Base-by-base conservation (phyloP, 2,888 invertebrate genomes). In the Trypoxylon attenuatum region DNA sequence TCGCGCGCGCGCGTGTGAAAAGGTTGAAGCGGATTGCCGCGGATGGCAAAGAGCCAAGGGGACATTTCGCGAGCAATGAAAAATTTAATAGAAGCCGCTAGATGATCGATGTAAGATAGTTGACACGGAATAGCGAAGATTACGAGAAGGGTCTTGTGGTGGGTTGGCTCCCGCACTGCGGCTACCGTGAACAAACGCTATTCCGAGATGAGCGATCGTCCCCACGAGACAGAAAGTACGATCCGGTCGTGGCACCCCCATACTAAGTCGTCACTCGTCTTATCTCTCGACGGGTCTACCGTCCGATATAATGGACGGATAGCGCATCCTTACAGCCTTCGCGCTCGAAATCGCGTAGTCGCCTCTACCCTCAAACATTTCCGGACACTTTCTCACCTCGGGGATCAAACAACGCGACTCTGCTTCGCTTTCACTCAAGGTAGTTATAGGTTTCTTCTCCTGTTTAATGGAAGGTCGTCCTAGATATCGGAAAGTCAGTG, bases 81-180 rank as follows among this genome's bases (percentile, higher is more conserved):
- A 78, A 79, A 79, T 82, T 81, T 80, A 82, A 81, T 83, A 80
- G 76, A 79, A 77, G 67, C 73, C 69, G 58, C 55, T 58, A 78
- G 73, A 84, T 84, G 84, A 84, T 84, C 80, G 84, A 84, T 84
- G 84, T 77, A 78, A 81, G 82, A 84, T 82, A 80, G 81, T 82
- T 80, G 71, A 74, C 73, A 73, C 71, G 77, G 78, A 79, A 82
- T 80, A 78, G 79, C 76, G 71, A 82, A 83, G 83, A 84, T 83
- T 82, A 82, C 70, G 76, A 76, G 74, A 76, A 67, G 80, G 79
- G 78, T 72, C 45, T 21, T n/a, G n/a, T 49, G 52, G 33, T 41
- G 55, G 47, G 61, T 27, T 39, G 41, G 39, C 22, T 46, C 39
- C 27, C 70, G 62, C 56, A 64, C 69, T 47, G 56, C 49, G 51